Percentiles rank a stretch among this genome's conserved stretches.
Evolutionary conservation across 2,797 vertebrate genomes (phyloP).

Genomic region (Alectoris magna): DNA sequence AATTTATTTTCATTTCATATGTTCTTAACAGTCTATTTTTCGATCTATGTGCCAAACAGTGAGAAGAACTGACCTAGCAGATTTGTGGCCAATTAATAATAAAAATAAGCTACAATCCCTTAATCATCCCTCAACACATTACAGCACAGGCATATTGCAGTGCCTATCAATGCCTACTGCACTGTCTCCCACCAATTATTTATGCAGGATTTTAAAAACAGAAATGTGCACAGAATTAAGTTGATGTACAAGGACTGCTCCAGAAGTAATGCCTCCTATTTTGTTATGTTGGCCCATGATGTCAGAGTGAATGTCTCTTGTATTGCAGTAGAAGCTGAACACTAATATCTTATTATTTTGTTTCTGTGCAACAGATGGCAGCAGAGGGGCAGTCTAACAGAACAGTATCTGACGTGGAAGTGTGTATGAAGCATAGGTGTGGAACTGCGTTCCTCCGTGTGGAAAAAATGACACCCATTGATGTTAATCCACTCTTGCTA

Average conservation of each 20-base stretch:
- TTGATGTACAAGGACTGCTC: neutral
- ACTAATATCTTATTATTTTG: neutral
- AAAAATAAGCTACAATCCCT: neutral
- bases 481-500: neutral
- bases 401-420: neutral
- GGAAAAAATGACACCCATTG: neutral
- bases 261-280: neutral
- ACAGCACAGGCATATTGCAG: neutral
- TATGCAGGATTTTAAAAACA: neutral
- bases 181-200: fast-evolving
- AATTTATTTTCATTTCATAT: neutral
- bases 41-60: neutral
- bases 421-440: neutral
- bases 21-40: neutral
- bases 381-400: neutral
- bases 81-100: neutral
- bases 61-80: neutral
- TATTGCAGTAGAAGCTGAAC: neutral
- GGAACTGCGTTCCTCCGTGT: neutral
- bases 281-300: neutral
- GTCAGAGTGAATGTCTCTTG: neutral
- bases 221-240: neutral
- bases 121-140: neutral
- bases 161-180: neutral
- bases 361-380: neutral